Base-by-base conservation (phyloP, 2,888 invertebrate genomes). In the Drosophila robusta region DNA sequence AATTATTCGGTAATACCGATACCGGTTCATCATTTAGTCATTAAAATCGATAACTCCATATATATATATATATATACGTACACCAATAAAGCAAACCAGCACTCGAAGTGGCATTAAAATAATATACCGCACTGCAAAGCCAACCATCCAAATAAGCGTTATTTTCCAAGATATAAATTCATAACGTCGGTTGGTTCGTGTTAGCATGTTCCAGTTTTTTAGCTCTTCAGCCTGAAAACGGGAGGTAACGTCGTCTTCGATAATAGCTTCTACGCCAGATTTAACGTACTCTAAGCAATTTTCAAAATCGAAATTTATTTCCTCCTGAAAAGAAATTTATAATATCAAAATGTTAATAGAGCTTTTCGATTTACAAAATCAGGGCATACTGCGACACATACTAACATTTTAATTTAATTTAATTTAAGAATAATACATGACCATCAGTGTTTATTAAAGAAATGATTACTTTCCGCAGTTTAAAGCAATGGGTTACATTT, bases 161-260 rank as follows among this genome's bases (percentile, higher is more conserved):
- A 99, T 93, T 45, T 97, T 95, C 96, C 97, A 97, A 9, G 97
- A 98, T 81, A 99, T 95, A 90, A 98, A 98, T 90, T 98, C 98
- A 92, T 98, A 98, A 75, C 96, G 96, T 80, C 96, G 93, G 90
- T 98, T 98, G 22, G 98, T 99, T 80, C 99, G 94, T 0, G 99
- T 98, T 56, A 99, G 94, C 58, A 99, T 94, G 93, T 99, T 99
- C 99, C 99, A 99, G 67, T 97, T 98, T 95, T 97, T 96, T 74
- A 97, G 92, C 93, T 98, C 98, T 93, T 98, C 98, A 6, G 99
- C 98, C 91, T 98, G 97, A 93, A 99, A 99, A 80, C 99, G 95
- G 16, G 98, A 98, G 1, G 99, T 99, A 57, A 99, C 99, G 93
- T 99, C 98, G 93, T 99, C 99, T 92, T 99, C 99, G 58, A 99